Base-by-base conservation (phyloP, 1,140 invertebrate species). In the Caenorhabditis brenneri region DNA sequence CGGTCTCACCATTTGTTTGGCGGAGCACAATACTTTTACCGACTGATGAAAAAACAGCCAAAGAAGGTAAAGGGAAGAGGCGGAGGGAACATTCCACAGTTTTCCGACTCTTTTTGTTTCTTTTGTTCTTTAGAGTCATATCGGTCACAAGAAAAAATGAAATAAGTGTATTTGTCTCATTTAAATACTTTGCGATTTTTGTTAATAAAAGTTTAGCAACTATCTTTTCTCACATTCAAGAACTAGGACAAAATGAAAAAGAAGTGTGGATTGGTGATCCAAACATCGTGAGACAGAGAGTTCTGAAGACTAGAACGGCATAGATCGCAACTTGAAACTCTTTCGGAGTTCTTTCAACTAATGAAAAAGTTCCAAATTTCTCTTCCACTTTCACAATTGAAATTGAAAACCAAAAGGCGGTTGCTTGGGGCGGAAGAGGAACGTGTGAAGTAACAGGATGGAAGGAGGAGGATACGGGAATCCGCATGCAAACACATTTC, bases 401-500 rank as follows among this genome's bases (percentile, higher is more conserved):
- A 74, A 74, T 74, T 74, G 65, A 31, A 74, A 74, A 74, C 65
- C 36, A 2, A 6, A 27, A 24, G n/a, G 65, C 31, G 58, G 5
- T 27, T 51, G n/a, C n/a, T n/a, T n/a, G n/a, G n/a, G 53, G 53
- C n/a, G 53, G n/a, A 27, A 55, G 24, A 10, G 65, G 65, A 74
- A 74, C 65, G 65, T 39, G 65, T 74, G 65, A 74, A 74, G 65
- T 74, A 74, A 74, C 22, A 16, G 49, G 49, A 4, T 9, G n/a
- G 58, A 33, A 12, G n/a, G 29, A 39, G 2, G n/a, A 24, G 24
- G 24, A 42, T 42, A 5, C 53, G n/a, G 22, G n/a, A 5, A 42
- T 74, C 65, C 36, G n/a, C 65, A 74, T 74, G 65, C 65, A 74
- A 74, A 74, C 36, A 74, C 65, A 36, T 74, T 74, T 74, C 36